A percentile compares a stretch with the other conserved stretches of the same genome.
Conservation (phyloP, 2,888 invertebrate species). For the Sussaba pulchella region DNA sequence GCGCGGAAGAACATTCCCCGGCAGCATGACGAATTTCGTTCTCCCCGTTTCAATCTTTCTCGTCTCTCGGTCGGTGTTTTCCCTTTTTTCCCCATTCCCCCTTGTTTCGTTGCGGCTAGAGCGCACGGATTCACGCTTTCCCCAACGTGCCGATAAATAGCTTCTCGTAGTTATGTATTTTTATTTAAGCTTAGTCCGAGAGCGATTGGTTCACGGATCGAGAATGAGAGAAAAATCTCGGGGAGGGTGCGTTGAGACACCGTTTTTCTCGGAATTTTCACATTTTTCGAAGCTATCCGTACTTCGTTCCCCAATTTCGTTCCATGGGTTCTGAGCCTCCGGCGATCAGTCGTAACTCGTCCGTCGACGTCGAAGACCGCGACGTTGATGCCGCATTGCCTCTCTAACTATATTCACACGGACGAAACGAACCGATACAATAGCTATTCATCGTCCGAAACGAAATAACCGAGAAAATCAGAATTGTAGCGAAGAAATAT, state of each 20-base stretch:
- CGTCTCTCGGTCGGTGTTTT: background rate
- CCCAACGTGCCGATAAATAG: slow-evolving; percentile 27
- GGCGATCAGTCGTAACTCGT: slow-evolving; percentile 6
- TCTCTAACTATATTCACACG: background rate
- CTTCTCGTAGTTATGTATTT: slow-evolving; percentile 20
- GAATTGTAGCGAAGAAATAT: background rate
- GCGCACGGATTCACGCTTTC: slow-evolving; percentile 49
- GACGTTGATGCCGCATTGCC: background rate
- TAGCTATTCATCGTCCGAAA: slow-evolving; percentile 34
- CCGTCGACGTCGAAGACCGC: background rate
- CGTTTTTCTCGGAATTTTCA: slow-evolving; percentile 8
- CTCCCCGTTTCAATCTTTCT: slow-evolving; percentile 25
- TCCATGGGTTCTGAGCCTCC: slow-evolving; percentile 10
- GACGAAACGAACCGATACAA: slow-evolving; percentile 20
- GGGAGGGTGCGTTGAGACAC: slow-evolving; percentile 13
- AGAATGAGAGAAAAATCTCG: slow-evolving; percentile 36
- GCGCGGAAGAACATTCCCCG: slow-evolving; percentile 17
- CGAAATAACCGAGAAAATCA: slow-evolving; percentile 37
- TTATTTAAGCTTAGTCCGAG: slow-evolving; percentile 38
- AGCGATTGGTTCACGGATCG: slow-evolving; percentile 8
- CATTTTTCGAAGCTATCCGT: slow-evolving; percentile 5
- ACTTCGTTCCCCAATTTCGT: background rate
- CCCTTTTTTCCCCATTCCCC: background rate
- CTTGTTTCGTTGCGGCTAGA: slow-evolving; percentile 23
- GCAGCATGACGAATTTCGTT: slow-evolving; percentile 33